Evolutionary conservation across 2,888 invertebrate species (phyloP), one percentile per base, ranked within the genome.

Genomic region (Macrosiphum euphorbiae): DNA sequence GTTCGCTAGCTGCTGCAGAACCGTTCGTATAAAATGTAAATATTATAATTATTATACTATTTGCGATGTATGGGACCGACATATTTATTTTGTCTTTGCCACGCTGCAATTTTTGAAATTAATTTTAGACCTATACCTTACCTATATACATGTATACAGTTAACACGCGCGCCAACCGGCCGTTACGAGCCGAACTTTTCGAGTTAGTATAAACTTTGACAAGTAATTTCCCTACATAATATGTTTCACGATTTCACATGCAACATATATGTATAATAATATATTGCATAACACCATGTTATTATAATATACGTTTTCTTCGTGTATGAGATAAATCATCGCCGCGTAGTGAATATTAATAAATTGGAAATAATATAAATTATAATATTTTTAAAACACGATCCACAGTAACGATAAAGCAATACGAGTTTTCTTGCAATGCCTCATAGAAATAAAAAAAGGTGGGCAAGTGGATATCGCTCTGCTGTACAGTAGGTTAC

Each of bases 261-360:
- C 20, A 78, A 41, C 20, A 11, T 78, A 78, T 55, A 58, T 58
- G 26, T 61, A n/a, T 61, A 28, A n/a, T 61, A 28, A 55, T 78
- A 35, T 78, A 78, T 35, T 35, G 20, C 20, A 78, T 78, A 20
- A 78, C 20, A 78, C 78, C 78, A 35, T 78, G 20, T 78, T 78
- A 78, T 78, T 78, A 78, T 78, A 78, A 41, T 78, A 78, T 78
- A 78, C 78, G 35, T 78, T 78, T 78, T 78, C 78, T 78, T 35
- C 35, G 78, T 78, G 35, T 78, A 35, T 78, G 35, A 78, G 35
- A 78, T 78, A 78, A 35, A 78, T 78, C 78, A 78, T 78, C 35
- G 20, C 35, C 20, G 20, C 78, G 78, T 78, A 78, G 35, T 35
- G 78, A 78, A 35, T 78, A 78, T 78, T 78, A 78, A 78, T 78